phyloP scores from a whole-genome alignment of 2,113 vertebrate species.

The Eulemur rufifrons region DNA sequence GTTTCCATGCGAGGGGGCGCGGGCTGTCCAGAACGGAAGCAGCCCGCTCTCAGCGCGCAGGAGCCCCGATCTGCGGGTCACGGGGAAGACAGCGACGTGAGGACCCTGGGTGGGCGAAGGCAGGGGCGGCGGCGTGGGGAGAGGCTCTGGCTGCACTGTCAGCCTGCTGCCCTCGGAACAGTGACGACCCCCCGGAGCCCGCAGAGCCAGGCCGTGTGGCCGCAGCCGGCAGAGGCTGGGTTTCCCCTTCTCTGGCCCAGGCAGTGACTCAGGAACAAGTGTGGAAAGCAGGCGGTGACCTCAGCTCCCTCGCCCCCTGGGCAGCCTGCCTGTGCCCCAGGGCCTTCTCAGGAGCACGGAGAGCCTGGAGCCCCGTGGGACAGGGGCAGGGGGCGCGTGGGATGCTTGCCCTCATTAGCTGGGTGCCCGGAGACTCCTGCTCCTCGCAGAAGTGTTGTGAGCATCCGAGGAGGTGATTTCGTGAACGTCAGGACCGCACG shows the following conservation, averaged over 20 bases:
- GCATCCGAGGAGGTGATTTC: too few relatives aligned
- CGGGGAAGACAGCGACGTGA: background rate
- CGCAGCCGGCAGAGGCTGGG: background rate
- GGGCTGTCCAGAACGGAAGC: background rate
- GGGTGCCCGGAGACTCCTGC: background rate
- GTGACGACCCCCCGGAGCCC: background rate
- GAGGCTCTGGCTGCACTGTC: background rate
- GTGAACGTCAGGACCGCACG: too few relatives aligned
- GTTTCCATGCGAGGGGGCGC: background rate
- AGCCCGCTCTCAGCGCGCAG: background rate
- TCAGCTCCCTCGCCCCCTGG: background rate
- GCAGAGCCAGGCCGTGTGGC: rapidly evolving
- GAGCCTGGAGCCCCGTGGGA: background rate
- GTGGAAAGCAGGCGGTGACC: background rate
- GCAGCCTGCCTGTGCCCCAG: background rate
- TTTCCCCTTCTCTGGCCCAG: slow-evolving; percentile 24
- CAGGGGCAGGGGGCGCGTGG: background rate
- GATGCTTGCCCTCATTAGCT: background rate
- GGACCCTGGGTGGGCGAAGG: background rate
- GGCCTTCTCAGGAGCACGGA: background rate
- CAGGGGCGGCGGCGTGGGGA: background rate
- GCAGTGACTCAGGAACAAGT: slow-evolving; percentile 25
- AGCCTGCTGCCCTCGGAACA: background rate
- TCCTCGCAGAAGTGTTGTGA: background rate
- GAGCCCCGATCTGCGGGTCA: background rate